Evolutionary conservation across 2,888 invertebrate genomes (phyloP), one percentile per base, ranked within the genome.

Genomic region (Morpho deidamia): DNA sequence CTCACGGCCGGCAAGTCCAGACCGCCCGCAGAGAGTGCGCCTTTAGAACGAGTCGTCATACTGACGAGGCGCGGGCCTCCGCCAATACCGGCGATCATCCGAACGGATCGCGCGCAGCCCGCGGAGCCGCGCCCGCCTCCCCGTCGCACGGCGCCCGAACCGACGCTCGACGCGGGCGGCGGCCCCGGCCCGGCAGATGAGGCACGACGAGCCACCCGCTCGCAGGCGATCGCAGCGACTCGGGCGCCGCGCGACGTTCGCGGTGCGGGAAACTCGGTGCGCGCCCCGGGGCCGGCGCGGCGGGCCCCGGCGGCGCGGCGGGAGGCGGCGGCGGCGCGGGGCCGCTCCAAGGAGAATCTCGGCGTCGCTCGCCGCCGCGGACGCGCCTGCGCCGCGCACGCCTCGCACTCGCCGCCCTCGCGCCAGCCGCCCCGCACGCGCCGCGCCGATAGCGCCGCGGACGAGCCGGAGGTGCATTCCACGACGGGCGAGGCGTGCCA

Each of bases 321-420:
- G 63, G 72, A 64, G 68, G 68, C 64, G 63, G 57, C 64, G 63
- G 57, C 57, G 48, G 61, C 62, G 58, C 68, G 68, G 55, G 76
- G 72, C 69, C 80, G 83, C 75, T 82, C 78, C 70, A 86, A 87
- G 80, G 88, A 88, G 83, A 87, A 88, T 76, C 78, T 72, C 72
- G 78, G 77, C 72, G 77, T 68, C 73, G 76, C 70, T 67, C 69
- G 72, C 69, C 73, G 74, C 64, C 72, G 77, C 71, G 78, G 68
- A 54, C 76, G 77, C 76, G 74, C 65, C 64, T 74, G 70, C 75
- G 73, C 65, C 75, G 75, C 64, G 38, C 69, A 68, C 72, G 72
- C 63, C 69, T 69, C 70, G 60, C 66, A 66, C 60, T 55, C 67
- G 67, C 67, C 61, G 61, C 65, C 60, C 57, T 59, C 62, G 59